phyloP scores from a whole-genome alignment of 2,888 invertebrate species.

The Drosophila barbarae region DNA sequence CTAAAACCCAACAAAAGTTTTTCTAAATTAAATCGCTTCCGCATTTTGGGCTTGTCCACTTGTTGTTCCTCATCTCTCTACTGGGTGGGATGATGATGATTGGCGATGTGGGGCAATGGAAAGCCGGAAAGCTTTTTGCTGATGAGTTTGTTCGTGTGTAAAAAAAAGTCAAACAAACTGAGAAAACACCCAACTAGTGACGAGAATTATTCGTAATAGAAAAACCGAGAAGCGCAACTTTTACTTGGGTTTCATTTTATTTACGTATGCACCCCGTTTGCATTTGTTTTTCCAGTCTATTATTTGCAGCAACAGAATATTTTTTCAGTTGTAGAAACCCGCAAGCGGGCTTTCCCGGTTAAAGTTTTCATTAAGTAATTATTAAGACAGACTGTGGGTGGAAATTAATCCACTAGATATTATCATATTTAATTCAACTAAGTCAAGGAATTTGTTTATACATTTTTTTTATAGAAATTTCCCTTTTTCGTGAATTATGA shows the following conservation, averaged over 20 bases:
- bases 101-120: slow-evolving; percentile 11
- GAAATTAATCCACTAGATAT: not conserved
- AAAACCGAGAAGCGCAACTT: slow-evolving; percentile 15
- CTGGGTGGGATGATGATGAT: not conserved
- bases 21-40: slow-evolving; percentile 59
- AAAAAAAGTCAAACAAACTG: slow-evolving; percentile 18
- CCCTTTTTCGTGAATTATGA: not conserved
- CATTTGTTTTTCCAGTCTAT: slow-evolving; percentile 1
- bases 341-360: not conserved
- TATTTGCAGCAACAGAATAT: not conserved
- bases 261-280: slow-evolving; percentile 1
- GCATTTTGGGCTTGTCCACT: slow-evolving; percentile 41
- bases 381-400: not conserved
- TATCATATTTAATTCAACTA: not conserved
- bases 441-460: not conserved
- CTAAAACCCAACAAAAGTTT: slow-evolving; percentile 12
- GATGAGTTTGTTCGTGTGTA: slow-evolving; percentile 46
- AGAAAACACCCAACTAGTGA: slow-evolving; percentile 8
- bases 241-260: slow-evolving; percentile 7
- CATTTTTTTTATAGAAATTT: not conserved
- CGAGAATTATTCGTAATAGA: slow-evolving; percentile 13
- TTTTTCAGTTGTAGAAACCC: not conserved
- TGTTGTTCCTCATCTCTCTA: slow-evolving; percentile 1
- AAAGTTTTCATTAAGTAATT: not conserved
- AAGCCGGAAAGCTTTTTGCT: slow-evolving; percentile 57